Evolutionary conservation across 1,140 invertebrate genomes (phyloP).

Genomic region (Psilanteris sp.): DNA sequence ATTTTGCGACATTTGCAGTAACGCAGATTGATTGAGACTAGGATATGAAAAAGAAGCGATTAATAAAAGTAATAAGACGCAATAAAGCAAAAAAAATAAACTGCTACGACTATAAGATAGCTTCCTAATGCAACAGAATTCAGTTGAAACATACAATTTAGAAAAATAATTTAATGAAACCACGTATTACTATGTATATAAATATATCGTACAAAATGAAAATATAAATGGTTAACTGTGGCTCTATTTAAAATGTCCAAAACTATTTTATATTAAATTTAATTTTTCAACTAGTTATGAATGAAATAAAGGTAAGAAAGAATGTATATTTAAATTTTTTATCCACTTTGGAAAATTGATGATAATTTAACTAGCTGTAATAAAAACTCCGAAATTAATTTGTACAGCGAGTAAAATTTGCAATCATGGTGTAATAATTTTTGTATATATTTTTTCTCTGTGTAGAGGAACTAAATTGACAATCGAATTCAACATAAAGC

Average conservation of each 20-base stretch:
- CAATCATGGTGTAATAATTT: too few relatives aligned
- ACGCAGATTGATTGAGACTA: constrained; percentile 52
- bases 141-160: constrained; percentile 33
- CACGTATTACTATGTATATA: constrained; percentile 3
- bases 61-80: constrained; percentile 22
- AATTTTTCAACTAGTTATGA: too few relatives aligned
- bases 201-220: constrained; percentile 35
- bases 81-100: constrained; percentile 24
- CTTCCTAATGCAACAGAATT: constrained; percentile 51
- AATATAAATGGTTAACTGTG: constrained; percentile 7
- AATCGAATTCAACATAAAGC: constrained; percentile 26
- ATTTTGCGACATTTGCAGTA: constrained; percentile 1
- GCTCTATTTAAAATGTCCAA: too few relatives aligned
- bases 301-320: too few relatives aligned
- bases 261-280: too few relatives aligned
- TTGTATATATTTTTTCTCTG: too few relatives aligned
- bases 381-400: too few relatives aligned
- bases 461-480: constrained; percentile 44
- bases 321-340: too few relatives aligned
- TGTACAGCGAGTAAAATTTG: too few relatives aligned
- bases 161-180: background rate
- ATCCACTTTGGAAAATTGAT: too few relatives aligned
- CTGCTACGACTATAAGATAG: constrained; percentile 29
- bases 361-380: too few relatives aligned
- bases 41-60: constrained; percentile 37